phyloP scores from a whole-genome alignment of 2,888 invertebrate genomes.

The Tenthredo distinguenda region DNA sequence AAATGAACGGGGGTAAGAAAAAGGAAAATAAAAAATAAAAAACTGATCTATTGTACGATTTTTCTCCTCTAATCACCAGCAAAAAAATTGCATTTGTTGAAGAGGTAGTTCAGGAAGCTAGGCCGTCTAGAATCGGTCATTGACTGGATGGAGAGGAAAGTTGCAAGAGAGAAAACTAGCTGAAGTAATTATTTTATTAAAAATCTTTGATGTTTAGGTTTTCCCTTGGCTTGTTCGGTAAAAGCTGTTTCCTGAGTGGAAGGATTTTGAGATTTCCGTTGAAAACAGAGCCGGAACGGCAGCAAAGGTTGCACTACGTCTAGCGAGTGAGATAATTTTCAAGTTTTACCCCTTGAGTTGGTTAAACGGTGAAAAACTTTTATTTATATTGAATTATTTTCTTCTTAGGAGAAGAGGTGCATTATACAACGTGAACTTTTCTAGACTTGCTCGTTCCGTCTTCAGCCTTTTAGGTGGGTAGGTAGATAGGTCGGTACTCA shows the following conservation, averaged over 20 bases:
- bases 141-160: not conserved
- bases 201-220: not conserved
- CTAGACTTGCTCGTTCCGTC: slow-evolving; percentile 16
- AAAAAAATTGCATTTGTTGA: not conserved
- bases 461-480: not conserved
- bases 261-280: not conserved
- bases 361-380: slow-evolving; percentile 13
- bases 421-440: slow-evolving; percentile 1
- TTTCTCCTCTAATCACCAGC: not conserved
- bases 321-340: slow-evolving; percentile 7
- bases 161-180: not conserved
- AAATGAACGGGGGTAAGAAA: not conserved
- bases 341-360: slow-evolving; percentile 16
- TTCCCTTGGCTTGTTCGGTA: not conserved
- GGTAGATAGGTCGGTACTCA: not conserved
- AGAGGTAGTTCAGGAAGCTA: not conserved
- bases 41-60: not conserved
- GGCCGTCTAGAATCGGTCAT: not conserved
- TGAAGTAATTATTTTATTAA: slow-evolving; percentile 2
- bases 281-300: not conserved
- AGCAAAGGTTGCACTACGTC: not conserved
- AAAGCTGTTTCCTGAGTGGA: not conserved
- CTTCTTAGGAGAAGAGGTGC: not conserved
- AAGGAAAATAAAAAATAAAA: not conserved
- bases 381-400: slow-evolving; percentile 33